Evolutionary conservation across 2,797 vertebrate genomes (phyloP).

Genomic region (Phylloscopus collybita): DNA sequence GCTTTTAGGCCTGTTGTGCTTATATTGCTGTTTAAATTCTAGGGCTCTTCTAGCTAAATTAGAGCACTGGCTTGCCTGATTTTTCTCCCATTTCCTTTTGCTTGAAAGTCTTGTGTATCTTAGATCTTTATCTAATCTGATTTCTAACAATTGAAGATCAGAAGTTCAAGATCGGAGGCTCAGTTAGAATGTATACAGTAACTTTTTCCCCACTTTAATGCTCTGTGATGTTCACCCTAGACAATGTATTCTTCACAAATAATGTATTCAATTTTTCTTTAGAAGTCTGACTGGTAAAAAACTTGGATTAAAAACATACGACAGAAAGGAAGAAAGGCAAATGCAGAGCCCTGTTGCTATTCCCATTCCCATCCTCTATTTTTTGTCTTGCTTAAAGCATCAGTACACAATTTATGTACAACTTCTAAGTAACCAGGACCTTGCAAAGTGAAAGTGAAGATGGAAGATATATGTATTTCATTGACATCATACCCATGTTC

Average conservation of each 20-base stretch:
- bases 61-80: background rate
- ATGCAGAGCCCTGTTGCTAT: background rate
- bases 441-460: background rate
- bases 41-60: background rate
- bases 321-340: background rate
- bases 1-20: background rate
- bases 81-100: background rate
- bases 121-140: background rate
- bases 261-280: background rate
- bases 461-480: background rate
- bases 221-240: background rate
- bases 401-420: background rate
- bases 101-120: background rate
- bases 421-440: background rate
- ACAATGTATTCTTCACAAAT: background rate
- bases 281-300: background rate
- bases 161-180: background rate
- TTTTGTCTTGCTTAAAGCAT: background rate
- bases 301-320: background rate
- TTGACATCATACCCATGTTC: background rate
- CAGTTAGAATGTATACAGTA: background rate
- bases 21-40: background rate
- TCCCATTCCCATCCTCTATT: background rate
- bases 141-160: background rate
- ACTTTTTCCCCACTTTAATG: background rate